Conservation (phyloP, 2,113 vertebrate genomes). For the Amphiprion ocellaris region DNA sequence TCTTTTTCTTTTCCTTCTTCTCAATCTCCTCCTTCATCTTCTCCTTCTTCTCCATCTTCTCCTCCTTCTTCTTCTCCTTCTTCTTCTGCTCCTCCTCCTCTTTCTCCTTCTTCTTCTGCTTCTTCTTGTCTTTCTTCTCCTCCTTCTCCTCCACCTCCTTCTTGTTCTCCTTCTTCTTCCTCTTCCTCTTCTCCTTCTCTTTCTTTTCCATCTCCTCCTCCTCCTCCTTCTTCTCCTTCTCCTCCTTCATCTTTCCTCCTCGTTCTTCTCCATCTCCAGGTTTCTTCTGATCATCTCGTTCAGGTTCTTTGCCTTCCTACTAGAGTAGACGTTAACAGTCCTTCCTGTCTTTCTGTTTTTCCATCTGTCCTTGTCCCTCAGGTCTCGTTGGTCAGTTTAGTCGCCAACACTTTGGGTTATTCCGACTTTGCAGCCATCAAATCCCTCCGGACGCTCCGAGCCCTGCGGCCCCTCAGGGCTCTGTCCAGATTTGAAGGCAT, state of each 20-base stretch:
- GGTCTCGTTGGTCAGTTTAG: conserved; percentile 95
- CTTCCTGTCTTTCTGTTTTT: neutral
- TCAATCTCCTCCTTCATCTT: too few species aligned
- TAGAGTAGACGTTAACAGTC: conserved; percentile 47
- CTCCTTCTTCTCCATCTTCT: too few species aligned
- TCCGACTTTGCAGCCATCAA: conserved; percentile 98
- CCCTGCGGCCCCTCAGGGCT: conserved; percentile 94
- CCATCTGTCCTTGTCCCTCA: conserved; percentile 71
- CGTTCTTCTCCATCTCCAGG: neutral
- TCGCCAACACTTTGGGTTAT: conserved; percentile 93
- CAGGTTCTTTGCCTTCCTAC: neutral
- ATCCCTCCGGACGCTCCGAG: conserved; percentile 94
- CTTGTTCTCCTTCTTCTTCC: too few species aligned
- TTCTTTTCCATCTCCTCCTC: too few species aligned
- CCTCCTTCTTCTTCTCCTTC: too few species aligned
- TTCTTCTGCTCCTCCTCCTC: too few species aligned
- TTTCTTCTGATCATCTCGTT: neutral
- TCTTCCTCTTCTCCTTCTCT: too few species aligned
- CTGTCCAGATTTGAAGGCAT: conserved; percentile 98
- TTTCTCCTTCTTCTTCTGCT: neutral
- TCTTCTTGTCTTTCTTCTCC: too few species aligned
- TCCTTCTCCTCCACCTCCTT: too few species aligned
- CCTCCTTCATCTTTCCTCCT: too few species aligned
- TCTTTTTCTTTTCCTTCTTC: too few species aligned
- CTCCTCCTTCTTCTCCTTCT: neutral